These are phyloP conservation scores for Liodrosophila aerea DNA, from an alignment of 2,888 invertebrate species.

Conservation along the genomic window DNA sequence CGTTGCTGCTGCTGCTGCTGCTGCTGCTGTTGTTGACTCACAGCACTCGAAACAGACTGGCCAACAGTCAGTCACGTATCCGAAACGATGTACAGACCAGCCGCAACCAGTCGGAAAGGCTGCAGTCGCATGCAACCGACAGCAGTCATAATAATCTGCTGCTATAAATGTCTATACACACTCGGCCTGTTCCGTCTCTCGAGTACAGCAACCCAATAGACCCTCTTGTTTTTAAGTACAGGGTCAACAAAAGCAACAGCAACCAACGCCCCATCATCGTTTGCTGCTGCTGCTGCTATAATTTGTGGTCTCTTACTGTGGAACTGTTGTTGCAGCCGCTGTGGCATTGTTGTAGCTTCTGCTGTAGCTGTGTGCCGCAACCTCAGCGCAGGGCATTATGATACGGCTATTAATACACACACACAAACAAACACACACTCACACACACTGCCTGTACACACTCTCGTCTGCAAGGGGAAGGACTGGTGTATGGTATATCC, in stretches of 20 bases:
- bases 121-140: too few species aligned
- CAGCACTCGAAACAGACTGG: constrained; percentile 56
- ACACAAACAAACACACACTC: constrained; percentile 19
- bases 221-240: too few species aligned
- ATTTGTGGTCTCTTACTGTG: constrained; percentile 67
- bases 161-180: too few species aligned
- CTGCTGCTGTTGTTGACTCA: constrained; percentile 44
- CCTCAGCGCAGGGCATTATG: constrained; percentile 64
- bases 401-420: constrained; percentile 66
- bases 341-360: constrained; percentile 28
- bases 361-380: constrained; percentile 53
- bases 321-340: constrained; percentile 38
- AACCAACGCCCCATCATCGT: constrained; percentile 51
- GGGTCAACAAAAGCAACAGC: constrained; percentile 19
- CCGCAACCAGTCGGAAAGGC: too few species aligned
- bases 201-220: too few species aligned
- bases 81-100: constrained; percentile 47
- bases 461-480: constrained; percentile 1
- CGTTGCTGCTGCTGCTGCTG: constrained; percentile 33
- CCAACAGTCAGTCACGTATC: constrained; percentile 59
- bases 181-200: too few species aligned
- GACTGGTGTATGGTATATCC: constrained; percentile 24
- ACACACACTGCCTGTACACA: background rate
- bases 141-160: too few species aligned
- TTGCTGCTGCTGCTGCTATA: constrained; percentile 57